Evolutionary conservation across 2,888 invertebrate genomes (phyloP), one percentile per base, ranked within the genome.

Genomic region (Xestia c-nigrum): DNA sequence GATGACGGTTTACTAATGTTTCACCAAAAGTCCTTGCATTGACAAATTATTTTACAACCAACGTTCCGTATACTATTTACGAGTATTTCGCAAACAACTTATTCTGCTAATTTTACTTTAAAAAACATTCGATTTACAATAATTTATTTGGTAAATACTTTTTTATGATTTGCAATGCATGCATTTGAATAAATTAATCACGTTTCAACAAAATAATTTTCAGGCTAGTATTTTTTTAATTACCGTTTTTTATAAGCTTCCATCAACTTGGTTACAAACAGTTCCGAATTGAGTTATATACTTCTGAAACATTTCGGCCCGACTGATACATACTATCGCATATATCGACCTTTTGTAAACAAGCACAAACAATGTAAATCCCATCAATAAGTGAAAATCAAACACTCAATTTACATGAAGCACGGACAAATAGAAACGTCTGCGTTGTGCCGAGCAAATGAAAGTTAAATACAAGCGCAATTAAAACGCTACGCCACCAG

Each of bases 401-500:
- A 89, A 89, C 84, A 82, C 68, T 73, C 72, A 63, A 65, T 85
- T 79, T 72, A 64, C 72, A 66, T 64, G 61, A 67, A 81, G 61
- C 74, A 76, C 73, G 72, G 68, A 68, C 84, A 82, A 85, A 79
- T 75, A 78, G 70, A 65, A 75, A 69, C 71, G 77, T 71, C 85
- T 69, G 74, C 38, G 72, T 80, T 77, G 74, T 77, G 77, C 82
- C 78, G 83, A 68, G 82, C 86, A 91, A 91, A 93, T 92, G 90
- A 90, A 92, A 92, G 89, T 89, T 90, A 92, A 92, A 93, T 90
- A 92, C 84, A 87, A 82, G 75, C 80, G 89, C 90, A 90, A 92
- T 92, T 92, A 91, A 91, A 91, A 89, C 81, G 85, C 74, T 40
- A 59, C 46, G 75, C 72, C 78, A 47, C 76, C 31, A 82, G 80